Conservation (phyloP, 2,797 vertebrate genomes). For the Hapalemur alaotrensis region DNA sequence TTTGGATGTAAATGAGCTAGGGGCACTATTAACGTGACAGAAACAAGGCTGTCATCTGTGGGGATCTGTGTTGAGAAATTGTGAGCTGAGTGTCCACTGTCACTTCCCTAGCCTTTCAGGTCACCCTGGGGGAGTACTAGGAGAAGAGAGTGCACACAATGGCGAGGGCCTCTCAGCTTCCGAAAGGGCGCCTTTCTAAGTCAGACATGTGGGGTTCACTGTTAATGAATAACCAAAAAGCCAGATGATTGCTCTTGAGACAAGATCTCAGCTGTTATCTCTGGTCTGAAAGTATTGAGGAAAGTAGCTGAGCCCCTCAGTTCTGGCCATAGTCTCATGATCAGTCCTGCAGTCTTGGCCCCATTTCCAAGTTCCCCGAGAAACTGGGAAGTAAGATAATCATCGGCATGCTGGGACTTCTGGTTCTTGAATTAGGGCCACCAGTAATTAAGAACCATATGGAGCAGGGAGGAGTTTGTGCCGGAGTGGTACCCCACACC, state of each 20-base stretch:
- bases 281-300: background rate
- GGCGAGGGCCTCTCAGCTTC: background rate
- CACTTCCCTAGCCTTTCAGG: background rate
- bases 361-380: background rate
- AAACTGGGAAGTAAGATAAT: background rate
- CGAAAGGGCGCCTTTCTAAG: background rate
- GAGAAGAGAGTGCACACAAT: background rate
- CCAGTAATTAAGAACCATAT: background rate
- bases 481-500: background rate
- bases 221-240: background rate
- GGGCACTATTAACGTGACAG: background rate
- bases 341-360: background rate
- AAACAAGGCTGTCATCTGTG: background rate
- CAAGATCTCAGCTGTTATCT: background rate
- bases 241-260: background rate
- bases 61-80: background rate
- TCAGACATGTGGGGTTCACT: background rate
- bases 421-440: background rate
- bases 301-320: background rate
- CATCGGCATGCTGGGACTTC: background rate
- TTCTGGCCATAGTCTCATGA: background rate
- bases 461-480: background rate
- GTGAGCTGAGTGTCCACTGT: background rate
- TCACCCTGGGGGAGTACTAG: background rate
- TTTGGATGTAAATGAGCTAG: conserved; percentile 22